These are phyloP conservation scores for Eupithecia abbreviata DNA, from an alignment of 2,888 invertebrate species.

Conservation along the genomic window DNA sequence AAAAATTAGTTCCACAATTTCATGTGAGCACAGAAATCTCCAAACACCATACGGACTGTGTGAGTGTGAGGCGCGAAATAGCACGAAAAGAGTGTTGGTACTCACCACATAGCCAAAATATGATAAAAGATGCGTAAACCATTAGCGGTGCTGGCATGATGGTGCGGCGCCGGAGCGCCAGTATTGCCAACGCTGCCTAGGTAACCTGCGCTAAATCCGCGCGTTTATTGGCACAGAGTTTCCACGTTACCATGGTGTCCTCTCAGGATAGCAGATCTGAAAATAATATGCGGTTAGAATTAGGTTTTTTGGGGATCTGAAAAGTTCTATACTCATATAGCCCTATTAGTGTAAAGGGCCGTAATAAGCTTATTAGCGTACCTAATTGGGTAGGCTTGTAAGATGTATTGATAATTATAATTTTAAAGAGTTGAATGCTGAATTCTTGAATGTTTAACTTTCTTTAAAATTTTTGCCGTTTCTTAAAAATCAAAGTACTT, in stretches of 20 bases:
- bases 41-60: neutral
- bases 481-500: neutral
- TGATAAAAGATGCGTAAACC: conserved; percentile 55
- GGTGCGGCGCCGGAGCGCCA: conserved; percentile 46
- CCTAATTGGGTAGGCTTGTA: neutral
- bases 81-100: conserved; percentile 11
- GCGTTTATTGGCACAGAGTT: conserved; percentile 51
- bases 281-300: neutral
- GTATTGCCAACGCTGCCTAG: conserved; percentile 49
- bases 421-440: neutral
- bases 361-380: neutral
- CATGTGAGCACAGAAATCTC: neutral
- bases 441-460: neutral
- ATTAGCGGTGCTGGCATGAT: conserved; percentile 65
- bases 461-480: neutral
- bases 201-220: conserved; percentile 65
- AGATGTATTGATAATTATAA: neutral
- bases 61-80: neutral
- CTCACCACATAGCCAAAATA: conserved; percentile 68
- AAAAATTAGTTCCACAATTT: neutral
- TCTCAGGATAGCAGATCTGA: conserved; percentile 7
- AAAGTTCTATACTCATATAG: neutral
- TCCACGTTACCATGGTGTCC: conserved; percentile 59
- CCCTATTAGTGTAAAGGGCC: neutral
- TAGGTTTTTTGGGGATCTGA: neutral